Conservation (phyloP, 2,888 invertebrate species). For the Synergus itoensis region DNA sequence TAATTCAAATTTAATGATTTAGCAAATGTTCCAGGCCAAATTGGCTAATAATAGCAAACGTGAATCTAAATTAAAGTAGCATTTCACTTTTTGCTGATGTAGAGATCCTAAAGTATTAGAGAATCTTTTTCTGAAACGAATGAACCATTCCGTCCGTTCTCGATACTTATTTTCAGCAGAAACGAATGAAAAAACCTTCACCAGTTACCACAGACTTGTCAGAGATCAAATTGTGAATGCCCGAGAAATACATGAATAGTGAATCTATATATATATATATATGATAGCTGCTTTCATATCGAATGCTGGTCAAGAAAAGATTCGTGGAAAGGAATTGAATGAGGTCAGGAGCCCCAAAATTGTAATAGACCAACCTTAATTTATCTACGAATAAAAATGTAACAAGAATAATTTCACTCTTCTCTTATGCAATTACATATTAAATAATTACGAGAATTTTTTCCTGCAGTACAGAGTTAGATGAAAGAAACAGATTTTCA, state of each 20-base stretch:
- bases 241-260: constrained; percentile 38
- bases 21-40: too few relatives aligned
- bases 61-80: not conserved
- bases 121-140: not conserved
- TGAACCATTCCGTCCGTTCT: constrained; percentile 6
- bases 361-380: not conserved
- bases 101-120: not conserved
- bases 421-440: not conserved
- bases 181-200: constrained; percentile 37
- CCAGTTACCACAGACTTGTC: constrained; percentile 22
- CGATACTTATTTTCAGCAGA: constrained; percentile 29
- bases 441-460: too few relatives aligned
- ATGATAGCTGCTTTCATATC: constrained; percentile 13
- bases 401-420: not conserved
- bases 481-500: not conserved
- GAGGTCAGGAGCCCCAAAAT: constrained; percentile 14
- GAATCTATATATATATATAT: not conserved
- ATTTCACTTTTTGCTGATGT: not conserved
- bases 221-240: constrained; percentile 33
- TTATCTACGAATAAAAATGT: not conserved
- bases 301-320: constrained; percentile 6
- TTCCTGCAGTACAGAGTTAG: too few relatives aligned
- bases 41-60: not conserved
- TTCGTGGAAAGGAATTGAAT: constrained; percentile 18
- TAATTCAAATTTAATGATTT: not conserved